Base-by-base conservation (phyloP, 2,888 invertebrate genomes). In the Nomada hirtipes region DNA sequence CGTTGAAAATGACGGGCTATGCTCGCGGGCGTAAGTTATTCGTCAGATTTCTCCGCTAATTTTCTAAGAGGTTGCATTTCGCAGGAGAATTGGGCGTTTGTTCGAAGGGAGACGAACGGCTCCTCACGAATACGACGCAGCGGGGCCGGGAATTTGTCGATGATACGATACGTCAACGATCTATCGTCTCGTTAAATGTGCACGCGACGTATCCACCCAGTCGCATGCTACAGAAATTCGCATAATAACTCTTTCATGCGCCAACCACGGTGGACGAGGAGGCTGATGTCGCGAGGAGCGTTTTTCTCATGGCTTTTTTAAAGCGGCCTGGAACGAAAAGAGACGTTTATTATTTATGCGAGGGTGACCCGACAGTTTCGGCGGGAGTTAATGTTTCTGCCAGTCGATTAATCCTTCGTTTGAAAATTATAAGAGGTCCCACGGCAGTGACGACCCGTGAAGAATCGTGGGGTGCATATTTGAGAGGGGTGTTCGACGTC, bases 321-420 rank as follows among this genome's bases (percentile, higher is more conserved):
- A 80, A 83, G 69, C 65, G 76, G 63, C 42, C 77, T 68, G 72
- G 68, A 79, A 85, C 83, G 83, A 80, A 84, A 83, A 80, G 80
- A 77, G 82, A 83, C 70, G 81, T 88, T 76, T 86, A 88, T 88
- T 88, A 88, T 88, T 88, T 82, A 88, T 65, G 67, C 69, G 85
- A 82, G 86, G 79, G 83, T 78, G 82, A 80, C 82, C 83, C 76
- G 84, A 77, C 86, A 87, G 85, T 86, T 89, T 85, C 85, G 84
- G 74, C 81, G 74, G 86, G 57, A 89, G 89, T 90, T 88, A 86
- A 86, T 85, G 85, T 89, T 89, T 87, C 86, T 89, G 89, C 88
- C 88, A 87, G 88, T 88, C 89, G 89, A 91, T 91, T 91, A 91
- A 91, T 91, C 89, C 89, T 88, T 87, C 90, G 86, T 87, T 91